Base-by-base conservation (phyloP, 2,888 invertebrate species). In the Hofmannophila pseudospretella region DNA sequence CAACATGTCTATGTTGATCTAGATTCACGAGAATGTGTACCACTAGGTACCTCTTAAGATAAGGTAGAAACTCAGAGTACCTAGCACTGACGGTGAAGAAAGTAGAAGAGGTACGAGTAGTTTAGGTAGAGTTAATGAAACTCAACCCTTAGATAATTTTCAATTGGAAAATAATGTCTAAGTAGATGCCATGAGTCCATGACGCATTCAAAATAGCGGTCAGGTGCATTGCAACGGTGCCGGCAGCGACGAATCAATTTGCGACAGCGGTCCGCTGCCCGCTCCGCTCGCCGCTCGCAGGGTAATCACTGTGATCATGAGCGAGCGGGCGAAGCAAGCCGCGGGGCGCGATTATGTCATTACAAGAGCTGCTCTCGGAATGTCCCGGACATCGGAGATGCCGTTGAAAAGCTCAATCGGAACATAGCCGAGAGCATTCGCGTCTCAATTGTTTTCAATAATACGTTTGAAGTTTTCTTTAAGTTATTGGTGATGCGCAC, bases 291-390 rank as follows among this genome's bases (percentile, higher is more conserved):
- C 60, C 64, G 59, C 66, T 63, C 49, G 46, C 46, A 43, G 36
- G 35, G 45, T 54, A 73, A 82, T 76, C 55, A 74, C 77, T 58
- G 75, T 71, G 55, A 74, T 78, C 69, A 53, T 16, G 35, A 23
- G 37, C 16, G 22, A 35, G 27, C 25, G 29, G 23, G 10, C 25
- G 14, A 14, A 42, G 56, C 49, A 54, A 50, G 77, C 82, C 79
- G 60, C 65, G 49, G 75, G 82, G 66, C 49, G 41, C 54, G 73
- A 78, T 84, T 80, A 84, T 76, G 70, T 74, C 74, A 82, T 82
- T 81, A 81, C 22, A 34, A 47, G 54, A 54, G 47, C 60, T 58
- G 51, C 57, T 38, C 41, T 61, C 52, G 49, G 54, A 60, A 61
- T 63, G 64, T 62, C 67, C 69, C 67, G 69, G 73, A 73, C 70